Base-by-base conservation (phyloP, 2,888 invertebrate genomes). In the Eilema caniola region DNA sequence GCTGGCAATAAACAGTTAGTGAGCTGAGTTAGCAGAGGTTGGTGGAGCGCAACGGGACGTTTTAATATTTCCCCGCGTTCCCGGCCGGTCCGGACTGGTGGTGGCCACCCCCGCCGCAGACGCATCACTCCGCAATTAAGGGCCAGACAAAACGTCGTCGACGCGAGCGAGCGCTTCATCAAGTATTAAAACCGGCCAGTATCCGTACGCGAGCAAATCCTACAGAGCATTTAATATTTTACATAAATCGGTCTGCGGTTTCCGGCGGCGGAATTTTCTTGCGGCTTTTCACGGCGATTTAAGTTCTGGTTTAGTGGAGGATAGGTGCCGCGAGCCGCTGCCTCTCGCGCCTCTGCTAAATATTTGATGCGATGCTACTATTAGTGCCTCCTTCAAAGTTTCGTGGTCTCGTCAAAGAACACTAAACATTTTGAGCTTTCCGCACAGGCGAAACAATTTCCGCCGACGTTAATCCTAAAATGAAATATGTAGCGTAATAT, bases 211-310 rank as follows among this genome's bases (percentile, higher is more conserved):
- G 88, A 87, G 88, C 90, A 91, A 93, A 92, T 92, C 90, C 90
- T 86, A 89, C 89, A 86, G 87, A 86, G 88, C 88, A 88, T 92
- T 94, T 92, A 94, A 95, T 94, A 95, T 94, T 94, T 94, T 88
- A 94, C 89, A 89, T 88, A 91, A 92, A 93, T 91, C 90, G 87
- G 91, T 92, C 92, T 93, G 92, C 88, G 93, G 93, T 88, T 90
- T 89, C 86, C 88, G 86, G 78, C 85, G 85, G 72, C 80, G 82
- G 88, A 92, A 90, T 92, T 92, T 93, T 92, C 91, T 91, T 90
- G 85, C 82, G 86, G 88, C 83, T 89, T 87, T 84, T 76, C 83
- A 81, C 86, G 81, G 81, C 87, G 88, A 90, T 92, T 92, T 90
- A 89, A 92, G 91, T 93, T 92, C 91, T 89, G 89, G 90, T 92